Base-by-base conservation (phyloP, 2,113 vertebrate species). In the Rhinopomastus cyanomelas region DNA sequence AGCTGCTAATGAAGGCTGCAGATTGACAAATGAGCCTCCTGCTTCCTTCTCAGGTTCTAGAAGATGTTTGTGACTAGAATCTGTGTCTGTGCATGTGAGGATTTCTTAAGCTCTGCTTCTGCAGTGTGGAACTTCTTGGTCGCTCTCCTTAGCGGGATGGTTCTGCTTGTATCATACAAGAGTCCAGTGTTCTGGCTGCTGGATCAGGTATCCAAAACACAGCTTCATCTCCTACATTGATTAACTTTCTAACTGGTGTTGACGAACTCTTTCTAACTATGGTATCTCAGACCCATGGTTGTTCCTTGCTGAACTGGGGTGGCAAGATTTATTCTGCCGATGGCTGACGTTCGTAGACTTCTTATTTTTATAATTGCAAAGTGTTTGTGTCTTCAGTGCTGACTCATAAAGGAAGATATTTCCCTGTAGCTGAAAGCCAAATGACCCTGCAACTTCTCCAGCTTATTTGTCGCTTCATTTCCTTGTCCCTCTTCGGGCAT, bases 351-450 rank as follows among this genome's bases (percentile, higher is more conserved):
- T 90, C 71, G 76, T 89, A 48, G 55, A 64, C 42, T 57, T 32
- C 27, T 66, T 72, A 11, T 69, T 84, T 86, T 89, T 84, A 30
- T 75, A 17, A 67, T 60, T 61, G 39, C 62, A 87, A 85, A 71
- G 79, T 88, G 73, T 95, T 87, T 89, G 61, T 62, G 57, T 85
- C 74, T 71, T 85, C 66, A 27, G 1, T 77, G 67, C 79, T 92
- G 92, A 81, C 55, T 84, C 87, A 86, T 30, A 86, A 81, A 82
- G 56, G 32, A 77, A 83, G 57, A 57, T 91, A 62, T 89, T 79
- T 72, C 85, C 64, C 88, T 73, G 69, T 72, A 69, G 59, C 77
- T 75, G 57, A 68, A 84, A 86, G 66, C 66, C 77, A 92, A 91
- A 76, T 86, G 88, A 90, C 86, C 90, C 83, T 44, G 19, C 29